Conservation (phyloP, 2,888 invertebrate species). For the Heliconius charithonia region DNA sequence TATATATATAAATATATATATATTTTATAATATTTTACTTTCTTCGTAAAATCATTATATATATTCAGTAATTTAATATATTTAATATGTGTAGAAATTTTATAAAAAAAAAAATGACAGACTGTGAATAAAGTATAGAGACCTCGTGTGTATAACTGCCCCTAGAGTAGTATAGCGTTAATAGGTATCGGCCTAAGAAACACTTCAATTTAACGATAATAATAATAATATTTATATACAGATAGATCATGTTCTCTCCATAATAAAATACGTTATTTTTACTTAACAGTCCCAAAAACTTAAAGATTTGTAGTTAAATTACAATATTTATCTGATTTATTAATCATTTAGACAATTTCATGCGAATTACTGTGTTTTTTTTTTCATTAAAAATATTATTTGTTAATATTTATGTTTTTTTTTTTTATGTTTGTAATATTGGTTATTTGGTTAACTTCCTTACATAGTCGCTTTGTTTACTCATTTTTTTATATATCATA, state of each 20-base stretch:
- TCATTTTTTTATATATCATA: not conserved
- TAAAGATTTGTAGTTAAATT: conserved; percentile 1
- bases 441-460: not conserved
- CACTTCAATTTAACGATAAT: conserved; percentile 12
- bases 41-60: not conserved
- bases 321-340: not conserved
- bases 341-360: not conserved
- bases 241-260: conserved; percentile 3
- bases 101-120: conserved; percentile 30
- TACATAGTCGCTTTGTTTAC: not conserved
- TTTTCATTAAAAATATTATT: not conserved
- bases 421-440: not conserved
- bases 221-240: conserved; percentile 6
- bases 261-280: conserved; percentile 3
- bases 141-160: conserved; percentile 40
- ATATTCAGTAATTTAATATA: not conserved
- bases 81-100: conserved; percentile 8
- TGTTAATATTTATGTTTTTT: not conserved
- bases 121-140: conserved; percentile 39
- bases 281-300: not conserved
- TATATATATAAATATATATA: not conserved
- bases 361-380: not conserved
- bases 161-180: conserved; percentile 38
- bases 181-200: conserved; percentile 42
- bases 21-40: not conserved